A percentile compares a stretch with the other conserved stretches of the same genome.
Conservation (phyloP, 2,113 vertebrate genomes). For the Notothenia coriiceps region DNA sequence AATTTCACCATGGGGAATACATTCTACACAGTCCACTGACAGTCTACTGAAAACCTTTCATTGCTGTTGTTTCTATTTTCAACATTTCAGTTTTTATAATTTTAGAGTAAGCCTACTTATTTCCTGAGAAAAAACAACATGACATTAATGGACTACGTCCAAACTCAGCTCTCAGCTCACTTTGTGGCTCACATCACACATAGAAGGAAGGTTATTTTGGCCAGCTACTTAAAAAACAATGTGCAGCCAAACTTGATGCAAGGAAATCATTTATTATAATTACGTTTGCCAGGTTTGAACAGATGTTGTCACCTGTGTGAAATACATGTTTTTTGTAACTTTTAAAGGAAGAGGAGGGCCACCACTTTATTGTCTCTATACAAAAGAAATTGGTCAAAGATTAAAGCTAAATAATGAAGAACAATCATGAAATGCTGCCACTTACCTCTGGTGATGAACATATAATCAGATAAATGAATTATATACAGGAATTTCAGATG, state of each 20-base stretch:
- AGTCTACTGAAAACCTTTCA: no score
- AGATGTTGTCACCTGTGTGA: neutral
- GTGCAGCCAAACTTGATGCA: neutral
- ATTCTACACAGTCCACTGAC: neutral
- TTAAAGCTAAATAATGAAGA: neutral
- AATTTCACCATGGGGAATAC: neutral
- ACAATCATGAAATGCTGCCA: neutral
- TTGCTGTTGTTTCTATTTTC: no score
- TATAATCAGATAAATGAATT: neutral
- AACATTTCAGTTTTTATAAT: neutral
- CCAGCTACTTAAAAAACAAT: neutral
- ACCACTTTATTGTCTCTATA: neutral
- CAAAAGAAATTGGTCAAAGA: neutral
- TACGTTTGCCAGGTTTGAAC: neutral
- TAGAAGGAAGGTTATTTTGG: constrained; percentile 4
- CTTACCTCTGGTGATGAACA: neutral
- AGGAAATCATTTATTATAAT: neutral
- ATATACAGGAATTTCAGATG: neutral
- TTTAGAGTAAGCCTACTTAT: neutral
- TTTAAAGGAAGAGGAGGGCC: neutral
- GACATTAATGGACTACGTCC: neutral
- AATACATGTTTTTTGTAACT: neutral
- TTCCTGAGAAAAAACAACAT: neutral
- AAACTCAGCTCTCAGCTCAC: neutral
- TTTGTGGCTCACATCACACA: neutral